phyloP scores from a whole-genome alignment of 2,797 vertebrate species.

The Borostomias antarcticus region DNA sequence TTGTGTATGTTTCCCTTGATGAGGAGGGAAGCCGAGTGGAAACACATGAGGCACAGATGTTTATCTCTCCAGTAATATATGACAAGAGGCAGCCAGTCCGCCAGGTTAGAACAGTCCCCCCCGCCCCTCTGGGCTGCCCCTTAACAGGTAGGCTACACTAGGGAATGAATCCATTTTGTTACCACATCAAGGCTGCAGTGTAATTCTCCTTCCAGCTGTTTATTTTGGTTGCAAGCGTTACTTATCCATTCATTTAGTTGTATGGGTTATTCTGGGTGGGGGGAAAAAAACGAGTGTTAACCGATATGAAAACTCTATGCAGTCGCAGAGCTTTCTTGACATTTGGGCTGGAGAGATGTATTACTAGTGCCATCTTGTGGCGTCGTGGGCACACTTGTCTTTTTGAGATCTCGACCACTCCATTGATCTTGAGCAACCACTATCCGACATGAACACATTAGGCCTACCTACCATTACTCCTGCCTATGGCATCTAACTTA shows the following conservation, averaged over 20 bases:
- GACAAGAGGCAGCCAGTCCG: constrained; percentile 30
- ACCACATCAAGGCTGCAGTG: constrained; percentile 62
- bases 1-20: constrained; percentile 56
- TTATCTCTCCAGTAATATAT: constrained; percentile 44
- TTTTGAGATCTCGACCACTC: not conserved
- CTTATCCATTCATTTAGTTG: constrained; percentile 56
- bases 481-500: no score
- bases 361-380: constrained; percentile 77
- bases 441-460: not conserved
- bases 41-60: no score
- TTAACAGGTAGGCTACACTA: constrained; percentile 48
- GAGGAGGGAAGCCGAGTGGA: constrained; percentile 47
- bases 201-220: constrained; percentile 65
- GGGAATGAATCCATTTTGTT: constrained; percentile 67
- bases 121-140: constrained; percentile 47
- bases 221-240: constrained; percentile 69
- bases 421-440: not conserved
- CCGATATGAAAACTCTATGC: constrained; percentile 58
- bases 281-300: constrained; percentile 45
- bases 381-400: constrained; percentile 21
- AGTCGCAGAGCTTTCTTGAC: constrained; percentile 43
- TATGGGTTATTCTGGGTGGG: constrained; percentile 57
- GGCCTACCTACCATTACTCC: no score
- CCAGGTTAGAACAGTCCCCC: constrained; percentile 55
- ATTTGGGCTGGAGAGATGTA: constrained; percentile 48